Percentiles rank a stretch among this genome's conserved stretches.
Evolutionary conservation across 2,888 invertebrate species (phyloP).

Genomic region (Orthonychiurus folsomi): DNA sequence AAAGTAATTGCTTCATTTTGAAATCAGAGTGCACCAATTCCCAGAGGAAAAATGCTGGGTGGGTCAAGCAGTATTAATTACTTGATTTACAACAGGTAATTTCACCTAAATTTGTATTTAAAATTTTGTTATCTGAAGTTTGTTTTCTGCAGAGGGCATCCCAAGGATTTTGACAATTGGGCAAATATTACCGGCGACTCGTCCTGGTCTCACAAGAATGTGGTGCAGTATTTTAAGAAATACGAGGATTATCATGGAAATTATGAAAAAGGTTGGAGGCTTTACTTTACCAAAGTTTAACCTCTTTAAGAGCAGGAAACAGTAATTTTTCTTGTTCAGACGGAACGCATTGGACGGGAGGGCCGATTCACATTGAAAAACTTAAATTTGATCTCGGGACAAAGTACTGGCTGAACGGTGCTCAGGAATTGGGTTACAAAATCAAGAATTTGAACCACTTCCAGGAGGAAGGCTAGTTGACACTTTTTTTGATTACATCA

Average conservation of each 20-base stretch:
- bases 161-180: slow-evolving; percentile 24
- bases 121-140: too few species aligned
- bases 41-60: slow-evolving; percentile 1
- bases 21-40: not conserved
- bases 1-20: too few species aligned
- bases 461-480: slow-evolving; percentile 19
- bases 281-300: too few species aligned
- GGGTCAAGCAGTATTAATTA: not conserved
- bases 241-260: slow-evolving; percentile 26
- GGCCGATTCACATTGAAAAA: slow-evolving; percentile 23
- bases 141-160: too few species aligned
- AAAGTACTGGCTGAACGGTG: slow-evolving; percentile 24
- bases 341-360: slow-evolving; percentile 19
- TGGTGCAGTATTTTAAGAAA: slow-evolving; percentile 17
- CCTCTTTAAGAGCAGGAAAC: too few species aligned
- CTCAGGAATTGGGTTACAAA: slow-evolving; percentile 20
- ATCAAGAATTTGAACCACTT: slow-evolving; percentile 17
- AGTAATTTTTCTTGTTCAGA: slow-evolving; percentile 3
- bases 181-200: slow-evolving; percentile 21
- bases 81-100: not conserved
- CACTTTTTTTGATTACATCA: not conserved
- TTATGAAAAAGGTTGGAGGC: slow-evolving; percentile 17
- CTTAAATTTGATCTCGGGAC: slow-evolving; percentile 13
- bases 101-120: too few species aligned
- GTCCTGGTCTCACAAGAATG: slow-evolving; percentile 20